Evolutionary conservation across 2,113 vertebrate species (phyloP).

Genomic region (Sciurus niger): DNA sequence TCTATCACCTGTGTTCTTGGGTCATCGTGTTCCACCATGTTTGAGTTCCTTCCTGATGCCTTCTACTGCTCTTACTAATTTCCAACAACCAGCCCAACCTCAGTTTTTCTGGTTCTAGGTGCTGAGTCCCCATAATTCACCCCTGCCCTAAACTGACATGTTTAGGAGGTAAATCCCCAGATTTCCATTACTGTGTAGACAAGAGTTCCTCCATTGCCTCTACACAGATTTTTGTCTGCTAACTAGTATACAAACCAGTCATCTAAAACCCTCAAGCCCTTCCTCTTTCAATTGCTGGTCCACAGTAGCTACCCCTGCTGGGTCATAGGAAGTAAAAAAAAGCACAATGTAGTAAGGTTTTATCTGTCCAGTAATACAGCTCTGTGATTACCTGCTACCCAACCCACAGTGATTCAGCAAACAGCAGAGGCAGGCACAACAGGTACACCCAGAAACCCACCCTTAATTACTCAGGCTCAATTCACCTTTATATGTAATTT

Average conservation of each 20-base stretch:
- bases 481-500: background rate
- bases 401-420: background rate
- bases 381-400: too few relatives aligned
- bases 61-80: background rate
- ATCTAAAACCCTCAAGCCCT: background rate
- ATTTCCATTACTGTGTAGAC: background rate
- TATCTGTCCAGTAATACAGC: background rate
- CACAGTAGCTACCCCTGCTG: background rate
- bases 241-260: background rate
- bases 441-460: background rate
- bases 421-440: background rate
- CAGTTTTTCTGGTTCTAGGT: background rate
- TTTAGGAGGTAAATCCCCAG: background rate
- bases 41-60: background rate
- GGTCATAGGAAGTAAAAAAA: background rate
- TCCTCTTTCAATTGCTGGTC: background rate
- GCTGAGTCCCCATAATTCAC: background rate
- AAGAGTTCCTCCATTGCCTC: accelerated
- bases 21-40: background rate
- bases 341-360: background rate
- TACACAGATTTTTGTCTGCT: background rate
- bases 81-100: background rate
- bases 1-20: background rate
- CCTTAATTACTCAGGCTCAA: background rate
- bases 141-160: background rate